phyloP scores from a whole-genome alignment of 35 echinoderm and acorn worm genomes.

The Hemicentrotus pulcherrimus region DNA sequence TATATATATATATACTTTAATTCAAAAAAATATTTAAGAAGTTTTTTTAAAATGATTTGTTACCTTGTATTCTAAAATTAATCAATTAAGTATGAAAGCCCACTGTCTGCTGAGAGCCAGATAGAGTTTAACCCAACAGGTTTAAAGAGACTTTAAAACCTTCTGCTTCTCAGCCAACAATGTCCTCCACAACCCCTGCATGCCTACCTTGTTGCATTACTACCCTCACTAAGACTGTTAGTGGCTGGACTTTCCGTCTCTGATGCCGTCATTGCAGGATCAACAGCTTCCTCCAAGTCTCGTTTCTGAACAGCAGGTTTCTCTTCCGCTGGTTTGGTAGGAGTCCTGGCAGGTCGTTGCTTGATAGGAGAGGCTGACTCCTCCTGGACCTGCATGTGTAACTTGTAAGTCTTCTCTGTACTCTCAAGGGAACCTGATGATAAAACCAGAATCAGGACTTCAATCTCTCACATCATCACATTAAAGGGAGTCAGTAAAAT shows the following conservation, averaged over 20 bases:
- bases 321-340: background rate
- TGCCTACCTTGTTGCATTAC: slow-evolving; percentile 52
- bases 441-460: background rate
- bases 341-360: slow-evolving; percentile 1
- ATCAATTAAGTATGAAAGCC: no score
- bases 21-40: no score
- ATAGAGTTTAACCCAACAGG: background rate
- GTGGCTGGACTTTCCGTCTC: background rate
- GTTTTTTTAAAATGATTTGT: no score
- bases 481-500: no score
- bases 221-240: background rate
- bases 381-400: slow-evolving; percentile 84
- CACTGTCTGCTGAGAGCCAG: background rate
- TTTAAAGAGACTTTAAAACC: background rate
- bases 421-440: slow-evolving; percentile 64
- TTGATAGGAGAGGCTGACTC: slow-evolving; percentile 48
- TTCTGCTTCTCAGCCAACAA: background rate
- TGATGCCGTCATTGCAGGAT: background rate
- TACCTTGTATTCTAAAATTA: no score
- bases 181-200: background rate
- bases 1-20: no score
- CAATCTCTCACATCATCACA: no score
- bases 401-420: slow-evolving; percentile 83
- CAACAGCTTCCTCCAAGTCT: slow-evolving; percentile 49
- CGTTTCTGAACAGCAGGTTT: slow-evolving; percentile 55